Percentiles rank a stretch among this genome's conserved stretches.
Conservation (phyloP, 2,113 vertebrate genomes). For the Cyanocitta stelleri region DNA sequence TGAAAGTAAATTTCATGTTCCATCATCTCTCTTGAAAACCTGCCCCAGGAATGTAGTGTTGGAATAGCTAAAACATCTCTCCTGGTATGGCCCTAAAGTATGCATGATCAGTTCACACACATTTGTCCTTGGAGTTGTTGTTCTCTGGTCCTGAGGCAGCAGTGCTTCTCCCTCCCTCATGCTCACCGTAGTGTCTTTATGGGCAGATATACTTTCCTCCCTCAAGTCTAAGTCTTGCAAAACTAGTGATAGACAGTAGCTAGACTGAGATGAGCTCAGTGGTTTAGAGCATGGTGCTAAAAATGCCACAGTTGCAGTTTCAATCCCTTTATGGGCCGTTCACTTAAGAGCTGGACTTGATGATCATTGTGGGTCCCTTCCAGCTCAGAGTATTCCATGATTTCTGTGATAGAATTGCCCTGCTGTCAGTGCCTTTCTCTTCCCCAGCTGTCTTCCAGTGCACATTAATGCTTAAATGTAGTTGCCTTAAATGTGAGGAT, state of each 20-base stretch:
- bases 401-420: neutral
- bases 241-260: neutral
- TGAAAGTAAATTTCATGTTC: neutral
- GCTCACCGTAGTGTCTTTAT: fast-evolving
- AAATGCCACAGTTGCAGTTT: neutral
- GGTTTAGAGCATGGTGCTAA: neutral
- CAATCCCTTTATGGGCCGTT: neutral
- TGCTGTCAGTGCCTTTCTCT: neutral
- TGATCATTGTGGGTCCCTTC: neutral
- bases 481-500: neutral
- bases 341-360: neutral
- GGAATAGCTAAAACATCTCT: neutral
- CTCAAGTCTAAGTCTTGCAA: neutral
- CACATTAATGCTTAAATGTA: neutral
- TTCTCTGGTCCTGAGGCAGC: neutral
- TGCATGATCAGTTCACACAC: neutral
- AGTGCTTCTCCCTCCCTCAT: neutral
- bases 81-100: neutral
- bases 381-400: neutral
- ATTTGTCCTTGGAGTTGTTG: neutral
- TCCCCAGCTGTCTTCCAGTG: neutral
- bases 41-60: neutral
- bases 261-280: neutral
- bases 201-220: neutral
- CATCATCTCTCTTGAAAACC: neutral